Evolutionary conservation across 2,797 vertebrate genomes (phyloP).

Genomic region (Gadopsis bispinosus): DNA sequence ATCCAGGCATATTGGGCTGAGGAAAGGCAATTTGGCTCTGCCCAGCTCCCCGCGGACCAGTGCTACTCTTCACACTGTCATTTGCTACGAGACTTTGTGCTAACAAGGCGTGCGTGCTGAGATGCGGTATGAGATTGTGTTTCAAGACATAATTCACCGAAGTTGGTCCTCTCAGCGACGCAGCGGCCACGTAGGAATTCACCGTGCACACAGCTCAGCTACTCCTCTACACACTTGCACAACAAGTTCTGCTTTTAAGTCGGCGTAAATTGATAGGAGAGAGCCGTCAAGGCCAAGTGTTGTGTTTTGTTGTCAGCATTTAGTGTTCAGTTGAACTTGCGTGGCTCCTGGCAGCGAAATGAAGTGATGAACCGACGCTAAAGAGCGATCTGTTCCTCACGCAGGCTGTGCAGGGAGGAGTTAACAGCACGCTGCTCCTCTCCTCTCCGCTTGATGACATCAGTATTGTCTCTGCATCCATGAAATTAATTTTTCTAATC

Average conservation of each 20-base stretch:
- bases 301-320: conserved; percentile 31
- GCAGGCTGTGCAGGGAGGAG: conserved; percentile 72
- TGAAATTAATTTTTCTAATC: conserved; percentile 89
- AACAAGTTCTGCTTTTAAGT: conserved; percentile 23
- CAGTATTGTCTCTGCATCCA: conserved; percentile 88
- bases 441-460: conserved; percentile 84
- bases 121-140: conserved; percentile 64
- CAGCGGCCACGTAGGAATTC: conserved; percentile 46
- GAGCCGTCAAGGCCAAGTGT: conserved; percentile 19
- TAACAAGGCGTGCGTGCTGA: conserved; percentile 73
- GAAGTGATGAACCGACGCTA: conserved; percentile 51
- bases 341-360: conserved; percentile 43
- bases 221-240: conserved; percentile 2
- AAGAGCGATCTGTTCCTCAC: conserved; percentile 53
- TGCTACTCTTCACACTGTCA: conserved; percentile 71
- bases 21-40: conserved; percentile 77
- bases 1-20: conserved; percentile 68
- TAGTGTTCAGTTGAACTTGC: conserved; percentile 33
- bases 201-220: neutral
- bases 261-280: conserved; percentile 19
- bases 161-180: conserved; percentile 56
- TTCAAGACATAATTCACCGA: conserved; percentile 66
- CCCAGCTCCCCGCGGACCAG: conserved; percentile 72
- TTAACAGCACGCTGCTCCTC: conserved; percentile 73
- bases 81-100: conserved; percentile 67